Percentiles rank a stretch among this genome's conserved stretches.
Conservation (phyloP, 2,113 vertebrate species). For the Ptilonorhynchus violaceus region DNA sequence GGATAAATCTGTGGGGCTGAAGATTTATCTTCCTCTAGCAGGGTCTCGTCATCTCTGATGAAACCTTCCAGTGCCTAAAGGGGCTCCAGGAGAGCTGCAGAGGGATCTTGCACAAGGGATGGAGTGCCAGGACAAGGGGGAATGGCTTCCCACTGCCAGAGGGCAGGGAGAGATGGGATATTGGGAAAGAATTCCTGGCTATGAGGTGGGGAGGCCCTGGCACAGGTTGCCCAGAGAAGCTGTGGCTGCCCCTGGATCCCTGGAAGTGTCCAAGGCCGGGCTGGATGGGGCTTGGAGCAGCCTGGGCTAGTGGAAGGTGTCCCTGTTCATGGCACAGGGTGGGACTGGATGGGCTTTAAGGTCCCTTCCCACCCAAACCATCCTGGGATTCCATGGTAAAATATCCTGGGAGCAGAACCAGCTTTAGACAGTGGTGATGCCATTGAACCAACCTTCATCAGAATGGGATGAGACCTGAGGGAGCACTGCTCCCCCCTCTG, state of each 20-base stretch:
- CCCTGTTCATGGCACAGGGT: background rate
- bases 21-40: background rate
- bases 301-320: background rate
- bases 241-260: background rate
- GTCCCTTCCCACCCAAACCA: background rate
- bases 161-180: background rate
- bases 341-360: background rate
- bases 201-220: background rate
- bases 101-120: background rate
- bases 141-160: background rate
- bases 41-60: background rate
- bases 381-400: background rate
- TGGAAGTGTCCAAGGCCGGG: background rate
- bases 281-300: background rate
- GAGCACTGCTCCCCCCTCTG: background rate
- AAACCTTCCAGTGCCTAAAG: background rate
- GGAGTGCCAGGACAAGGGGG: background rate
- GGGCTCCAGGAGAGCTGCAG: background rate
- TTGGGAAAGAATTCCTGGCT: background rate
- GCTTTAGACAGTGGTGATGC: background rate
- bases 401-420: background rate
- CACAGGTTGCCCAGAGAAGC: background rate
- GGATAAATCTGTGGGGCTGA: no score
- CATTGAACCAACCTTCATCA: rapidly evolving
- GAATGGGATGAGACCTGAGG: background rate